These are phyloP conservation scores for Aegotheles bennettii DNA, from an alignment of 2,113 vertebrate genomes.

Conservation along the genomic window DNA sequence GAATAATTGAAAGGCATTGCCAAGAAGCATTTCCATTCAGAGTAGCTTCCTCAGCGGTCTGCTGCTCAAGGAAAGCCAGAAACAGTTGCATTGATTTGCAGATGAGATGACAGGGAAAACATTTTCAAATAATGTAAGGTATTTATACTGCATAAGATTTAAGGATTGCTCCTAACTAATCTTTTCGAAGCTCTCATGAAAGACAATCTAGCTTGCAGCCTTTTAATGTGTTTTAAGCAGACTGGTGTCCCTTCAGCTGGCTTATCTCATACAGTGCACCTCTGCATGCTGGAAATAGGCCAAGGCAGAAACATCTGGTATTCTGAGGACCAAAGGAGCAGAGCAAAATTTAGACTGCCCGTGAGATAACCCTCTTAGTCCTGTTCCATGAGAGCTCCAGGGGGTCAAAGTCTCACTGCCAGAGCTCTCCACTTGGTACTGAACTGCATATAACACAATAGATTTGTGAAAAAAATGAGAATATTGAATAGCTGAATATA, in stretches of 20 bases:
- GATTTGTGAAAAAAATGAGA: neutral
- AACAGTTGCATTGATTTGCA: constrained; percentile 47
- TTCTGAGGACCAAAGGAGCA: neutral
- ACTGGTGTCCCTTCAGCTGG: neutral
- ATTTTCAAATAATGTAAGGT: constrained; percentile 44
- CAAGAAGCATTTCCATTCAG: neutral
- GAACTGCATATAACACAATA: neutral
- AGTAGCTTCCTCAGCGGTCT: constrained; percentile 30
- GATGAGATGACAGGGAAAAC: constrained; percentile 49
- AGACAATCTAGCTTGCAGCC: neutral
- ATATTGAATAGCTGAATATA: neutral
- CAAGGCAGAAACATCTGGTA: neutral
- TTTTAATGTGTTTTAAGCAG: constrained; percentile 8
- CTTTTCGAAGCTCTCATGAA: constrained; percentile 21
- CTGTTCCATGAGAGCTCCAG: neutral
- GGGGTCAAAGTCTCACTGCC: neutral
- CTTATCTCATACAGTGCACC: neutral
- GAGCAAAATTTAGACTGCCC: neutral
- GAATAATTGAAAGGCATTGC: constrained; percentile 48
- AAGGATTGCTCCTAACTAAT: constrained; percentile 23
- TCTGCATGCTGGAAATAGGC: constrained; percentile 3
- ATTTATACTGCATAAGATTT: constrained; percentile 35
- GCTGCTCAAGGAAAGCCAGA: constrained; percentile 33
- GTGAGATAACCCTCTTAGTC: neutral
- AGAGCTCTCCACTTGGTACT: neutral